Conservation (phyloP, 2,797 vertebrate genomes). For the Eidolon dupreanum region DNA sequence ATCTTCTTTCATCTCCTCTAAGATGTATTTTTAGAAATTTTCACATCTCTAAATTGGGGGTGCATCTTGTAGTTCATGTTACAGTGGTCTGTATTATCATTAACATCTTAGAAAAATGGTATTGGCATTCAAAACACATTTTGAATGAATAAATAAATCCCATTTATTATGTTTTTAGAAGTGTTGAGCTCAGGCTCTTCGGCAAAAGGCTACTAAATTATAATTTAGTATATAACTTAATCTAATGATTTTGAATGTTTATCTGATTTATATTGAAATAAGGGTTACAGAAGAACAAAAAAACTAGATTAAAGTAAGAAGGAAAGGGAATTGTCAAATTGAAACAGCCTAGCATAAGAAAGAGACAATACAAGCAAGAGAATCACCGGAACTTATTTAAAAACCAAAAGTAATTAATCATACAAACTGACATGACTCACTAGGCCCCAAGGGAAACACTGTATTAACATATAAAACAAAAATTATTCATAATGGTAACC, state of each 20-base stretch:
- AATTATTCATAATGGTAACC: constrained; percentile 44
- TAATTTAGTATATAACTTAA: constrained; percentile 4
- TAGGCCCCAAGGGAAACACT: neutral
- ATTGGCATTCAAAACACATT: constrained; percentile 30
- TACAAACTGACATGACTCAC: constrained; percentile 22
- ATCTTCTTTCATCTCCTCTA: neutral
- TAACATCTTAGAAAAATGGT: neutral
- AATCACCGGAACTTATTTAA: constrained; percentile 9
- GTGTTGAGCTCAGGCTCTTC: neutral
- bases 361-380: neutral
- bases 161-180: constrained; percentile 29
- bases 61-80: neutral
- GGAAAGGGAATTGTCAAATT: constrained; percentile 16
- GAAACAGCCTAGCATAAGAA: constrained; percentile 22
- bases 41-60: neutral
- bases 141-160: neutral
- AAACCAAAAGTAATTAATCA: constrained; percentile 62
- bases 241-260: constrained; percentile 32
- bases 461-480: constrained; percentile 53
- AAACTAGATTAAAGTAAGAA: constrained; percentile 9
- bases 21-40: neutral
- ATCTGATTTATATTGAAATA: constrained; percentile 3
- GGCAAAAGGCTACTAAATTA: neutral
- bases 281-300: neutral
- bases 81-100: neutral